A percentile compares a stretch with the other conserved stretches of the same genome.
These are phyloP conservation scores for Heliocidaris erythrogramma DNA, from an alignment of 35 echinoderm and acorn worm genomes.

Conservation along the genomic window DNA sequence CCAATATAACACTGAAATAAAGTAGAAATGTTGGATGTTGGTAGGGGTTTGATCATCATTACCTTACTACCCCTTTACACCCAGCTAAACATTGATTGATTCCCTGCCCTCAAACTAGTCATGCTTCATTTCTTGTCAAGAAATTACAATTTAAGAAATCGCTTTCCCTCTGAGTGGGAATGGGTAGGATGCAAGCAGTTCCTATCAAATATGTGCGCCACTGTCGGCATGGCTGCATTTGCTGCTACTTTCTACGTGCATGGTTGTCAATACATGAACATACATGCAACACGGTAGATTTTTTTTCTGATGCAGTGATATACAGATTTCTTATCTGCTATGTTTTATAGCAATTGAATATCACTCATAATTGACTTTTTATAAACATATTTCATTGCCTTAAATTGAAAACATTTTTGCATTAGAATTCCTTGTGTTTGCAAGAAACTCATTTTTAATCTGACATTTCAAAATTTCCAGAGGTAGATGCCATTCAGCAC, in stretches of 20 bases:
- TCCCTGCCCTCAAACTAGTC: conserved; percentile 11
- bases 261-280: neutral
- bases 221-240: too few species aligned
- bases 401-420: neutral
- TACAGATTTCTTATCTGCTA: neutral
- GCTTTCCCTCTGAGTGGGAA: neutral
- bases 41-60: neutral
- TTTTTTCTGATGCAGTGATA: neutral
- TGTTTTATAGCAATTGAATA: too few species aligned
- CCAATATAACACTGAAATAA: neutral
- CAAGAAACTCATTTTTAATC: neutral
- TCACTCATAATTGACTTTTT: too few species aligned
- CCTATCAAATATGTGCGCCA: neutral
- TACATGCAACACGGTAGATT: neutral
- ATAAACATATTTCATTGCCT: neutral
- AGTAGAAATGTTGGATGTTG: neutral
- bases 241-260: neutral
- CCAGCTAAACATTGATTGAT: conserved; percentile 45
- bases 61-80: conserved; percentile 4
- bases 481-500: neutral
- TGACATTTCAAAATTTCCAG: neutral
- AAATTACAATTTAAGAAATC: neutral
- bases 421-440: neutral
- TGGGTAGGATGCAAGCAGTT: neutral
- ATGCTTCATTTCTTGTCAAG: conserved; percentile 22